These are phyloP conservation scores for Brachionus rotundiformis DNA, from an alignment of 1,140 invertebrate genomes.

Conservation along the genomic window DNA sequence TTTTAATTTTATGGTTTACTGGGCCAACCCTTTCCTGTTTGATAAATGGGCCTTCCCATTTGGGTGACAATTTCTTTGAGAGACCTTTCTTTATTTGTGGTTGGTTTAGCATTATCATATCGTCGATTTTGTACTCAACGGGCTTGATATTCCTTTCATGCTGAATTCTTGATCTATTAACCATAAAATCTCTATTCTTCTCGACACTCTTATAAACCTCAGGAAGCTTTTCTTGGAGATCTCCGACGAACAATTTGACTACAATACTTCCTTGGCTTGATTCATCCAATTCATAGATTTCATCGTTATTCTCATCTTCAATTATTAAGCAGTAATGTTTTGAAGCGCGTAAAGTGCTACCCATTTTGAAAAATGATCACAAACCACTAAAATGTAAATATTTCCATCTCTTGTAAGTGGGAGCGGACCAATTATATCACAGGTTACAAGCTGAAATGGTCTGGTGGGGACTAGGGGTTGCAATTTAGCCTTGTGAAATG, in stretches of 20 bases:
- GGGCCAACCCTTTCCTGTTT: neutral
- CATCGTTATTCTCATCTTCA: neutral
- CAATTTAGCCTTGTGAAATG: neutral
- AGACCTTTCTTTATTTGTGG: neutral
- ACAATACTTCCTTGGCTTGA: neutral
- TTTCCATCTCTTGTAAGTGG: conserved; percentile 52
- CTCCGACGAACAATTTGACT: neutral
- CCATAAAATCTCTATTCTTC: conserved; percentile 2
- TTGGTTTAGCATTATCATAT: conserved; percentile 5
- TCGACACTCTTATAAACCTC: neutral
- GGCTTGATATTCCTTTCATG: neutral
- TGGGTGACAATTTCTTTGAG: neutral
- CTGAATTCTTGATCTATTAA: neutral
- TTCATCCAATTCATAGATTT: conserved; percentile 6
- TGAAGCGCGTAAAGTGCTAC: conserved; percentile 49
- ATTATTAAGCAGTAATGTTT: neutral
- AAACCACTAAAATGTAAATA: conserved; percentile 54
- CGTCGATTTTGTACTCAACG: neutral
- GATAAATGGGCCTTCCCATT: conserved; percentile 2
- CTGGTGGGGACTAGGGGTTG: neutral
- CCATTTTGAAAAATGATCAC: conserved; percentile 56
- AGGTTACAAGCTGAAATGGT: conserved; percentile 41
- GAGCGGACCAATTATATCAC: conserved; percentile 54
- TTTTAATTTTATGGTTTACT: conserved; percentile 13
- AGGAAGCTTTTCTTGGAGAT: conserved; percentile 2